Percentiles rank a stretch among this genome's conserved stretches.
Conservation (phyloP, 2,797 vertebrate genomes). For the Typhlichthys subterraneus region DNA sequence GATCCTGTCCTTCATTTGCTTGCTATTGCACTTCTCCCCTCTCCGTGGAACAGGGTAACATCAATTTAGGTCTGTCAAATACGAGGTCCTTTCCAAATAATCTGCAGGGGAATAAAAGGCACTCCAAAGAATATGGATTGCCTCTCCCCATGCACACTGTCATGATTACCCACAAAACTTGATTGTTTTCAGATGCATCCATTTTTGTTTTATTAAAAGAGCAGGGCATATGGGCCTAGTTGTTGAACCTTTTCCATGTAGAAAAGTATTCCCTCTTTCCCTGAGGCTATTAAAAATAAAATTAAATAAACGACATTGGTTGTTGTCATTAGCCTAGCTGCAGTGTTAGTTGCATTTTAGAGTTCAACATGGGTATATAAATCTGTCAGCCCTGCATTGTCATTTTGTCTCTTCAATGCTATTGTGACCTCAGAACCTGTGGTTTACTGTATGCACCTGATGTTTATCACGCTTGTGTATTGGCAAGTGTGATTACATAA, state of each 20-base stretch:
- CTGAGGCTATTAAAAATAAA: slow-evolving; percentile 10
- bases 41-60: slow-evolving; percentile 34
- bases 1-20: slow-evolving; percentile 43
- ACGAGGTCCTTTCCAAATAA: slow-evolving; percentile 40
- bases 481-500: too few relatives aligned
- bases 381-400: too few relatives aligned
- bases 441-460: too few relatives aligned
- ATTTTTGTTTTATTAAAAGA: too few relatives aligned
- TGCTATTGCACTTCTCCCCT: slow-evolving; percentile 36
- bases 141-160: too few relatives aligned
- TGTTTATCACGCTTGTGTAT: too few relatives aligned
- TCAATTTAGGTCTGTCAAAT: slow-evolving; percentile 51
- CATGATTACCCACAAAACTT: not conserved
- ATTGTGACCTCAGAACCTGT: too few relatives aligned
- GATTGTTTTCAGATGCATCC: slow-evolving; percentile 26
- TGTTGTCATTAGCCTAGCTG: too few relatives aligned
- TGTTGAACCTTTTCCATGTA: not conserved
- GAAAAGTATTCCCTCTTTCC: slow-evolving; percentile 1
- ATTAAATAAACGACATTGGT: slow-evolving; percentile 9
- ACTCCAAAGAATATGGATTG: slow-evolving; percentile 27
- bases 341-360: too few relatives aligned
- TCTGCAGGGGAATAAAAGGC: slow-evolving; percentile 18
- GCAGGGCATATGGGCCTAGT: too few relatives aligned
- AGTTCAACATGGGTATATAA: too few relatives aligned
- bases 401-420: too few relatives aligned